Conservation (phyloP, 2,113 vertebrate genomes). For the Eubucco bourcierii region DNA sequence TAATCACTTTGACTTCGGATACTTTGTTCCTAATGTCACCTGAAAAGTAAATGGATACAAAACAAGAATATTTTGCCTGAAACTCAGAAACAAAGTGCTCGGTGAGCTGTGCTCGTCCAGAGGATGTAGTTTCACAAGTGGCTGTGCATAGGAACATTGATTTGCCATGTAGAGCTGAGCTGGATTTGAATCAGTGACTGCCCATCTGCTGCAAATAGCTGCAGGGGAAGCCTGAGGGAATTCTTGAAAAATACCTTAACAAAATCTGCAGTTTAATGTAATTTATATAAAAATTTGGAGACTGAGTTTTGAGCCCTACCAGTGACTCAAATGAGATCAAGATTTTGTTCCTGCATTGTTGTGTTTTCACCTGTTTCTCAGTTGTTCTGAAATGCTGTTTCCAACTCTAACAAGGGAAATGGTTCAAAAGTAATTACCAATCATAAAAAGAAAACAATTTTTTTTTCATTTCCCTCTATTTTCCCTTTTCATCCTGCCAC, state of each 20-base stretch:
- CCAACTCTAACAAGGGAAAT: neutral
- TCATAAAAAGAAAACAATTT: neutral
- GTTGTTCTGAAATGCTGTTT: neutral
- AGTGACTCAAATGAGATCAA: neutral
- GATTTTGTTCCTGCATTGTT: neutral
- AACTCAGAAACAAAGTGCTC: neutral
- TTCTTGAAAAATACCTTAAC: neutral
- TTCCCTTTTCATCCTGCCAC: neutral
- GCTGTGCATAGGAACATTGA: neutral
- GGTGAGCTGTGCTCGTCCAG: neutral
- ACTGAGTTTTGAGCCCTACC: neutral
- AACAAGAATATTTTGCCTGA: neutral
- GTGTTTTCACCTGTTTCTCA: neutral
- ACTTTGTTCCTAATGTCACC: neutral
- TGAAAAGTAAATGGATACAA: neutral
- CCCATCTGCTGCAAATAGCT: neutral
- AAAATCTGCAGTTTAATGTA: neutral
- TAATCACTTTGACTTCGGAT: neutral
- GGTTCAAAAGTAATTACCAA: neutral
- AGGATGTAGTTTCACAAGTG: neutral
- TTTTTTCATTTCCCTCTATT: neutral
- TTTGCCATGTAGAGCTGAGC: accelerated
- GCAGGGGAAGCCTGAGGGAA: neutral
- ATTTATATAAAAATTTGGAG: neutral
- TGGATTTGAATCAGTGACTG: neutral